These are phyloP conservation scores for Clarias macrocephalus DNA, from an alignment of 2,113 vertebrate genomes.

Conservation along the genomic window DNA sequence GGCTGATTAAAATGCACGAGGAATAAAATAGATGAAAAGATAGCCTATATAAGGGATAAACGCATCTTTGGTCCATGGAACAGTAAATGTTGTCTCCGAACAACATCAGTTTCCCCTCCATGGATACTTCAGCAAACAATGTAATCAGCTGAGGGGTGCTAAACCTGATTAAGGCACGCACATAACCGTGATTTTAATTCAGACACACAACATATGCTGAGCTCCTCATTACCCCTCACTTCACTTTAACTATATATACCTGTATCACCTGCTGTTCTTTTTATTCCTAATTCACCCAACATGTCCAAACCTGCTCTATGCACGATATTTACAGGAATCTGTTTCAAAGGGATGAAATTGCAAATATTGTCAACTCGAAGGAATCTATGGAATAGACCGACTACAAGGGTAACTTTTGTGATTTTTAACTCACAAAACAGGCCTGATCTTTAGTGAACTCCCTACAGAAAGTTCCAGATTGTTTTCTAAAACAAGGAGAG, in stretches of 20 bases:
- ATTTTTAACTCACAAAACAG: neutral
- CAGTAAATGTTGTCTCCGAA: neutral
- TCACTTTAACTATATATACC: neutral
- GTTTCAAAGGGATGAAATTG: neutral
- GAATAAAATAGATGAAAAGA: neutral
- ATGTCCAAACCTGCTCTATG: neutral
- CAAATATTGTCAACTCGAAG: neutral
- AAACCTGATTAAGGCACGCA: constrained; percentile 38
- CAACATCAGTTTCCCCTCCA: neutral
- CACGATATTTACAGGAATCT: neutral
- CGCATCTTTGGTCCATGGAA: neutral
- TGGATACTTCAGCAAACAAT: constrained; percentile 34
- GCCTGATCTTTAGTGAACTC: neutral
- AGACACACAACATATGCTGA: neutral
- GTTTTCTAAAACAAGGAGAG: neutral
- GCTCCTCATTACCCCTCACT: neutral
- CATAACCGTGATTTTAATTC: constrained; percentile 38
- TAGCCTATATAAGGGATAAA: neutral
- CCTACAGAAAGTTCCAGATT: constrained; percentile 30
- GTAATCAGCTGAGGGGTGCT: constrained; percentile 33
- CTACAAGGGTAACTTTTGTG: neutral
- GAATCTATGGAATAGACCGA: neutral
- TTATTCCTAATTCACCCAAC: neutral
- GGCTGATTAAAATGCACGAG: neutral
- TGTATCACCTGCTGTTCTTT: neutral